These are phyloP conservation scores for Drosophila merina DNA, from an alignment of 2,888 invertebrate species.

Conservation along the genomic window DNA sequence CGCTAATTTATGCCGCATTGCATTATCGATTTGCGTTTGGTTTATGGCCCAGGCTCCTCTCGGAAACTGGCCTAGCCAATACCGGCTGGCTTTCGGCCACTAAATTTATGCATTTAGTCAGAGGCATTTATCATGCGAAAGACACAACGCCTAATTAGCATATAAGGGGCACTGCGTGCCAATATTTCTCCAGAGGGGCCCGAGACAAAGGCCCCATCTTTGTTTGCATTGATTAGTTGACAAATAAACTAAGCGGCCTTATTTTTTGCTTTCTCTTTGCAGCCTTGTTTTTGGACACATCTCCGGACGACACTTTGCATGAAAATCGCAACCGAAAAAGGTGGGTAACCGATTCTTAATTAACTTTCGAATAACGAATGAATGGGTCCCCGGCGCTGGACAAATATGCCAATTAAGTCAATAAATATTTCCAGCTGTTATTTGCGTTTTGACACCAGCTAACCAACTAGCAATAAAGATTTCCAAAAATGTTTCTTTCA, in stretches of 20 bases:
- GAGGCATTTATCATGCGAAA: slow-evolving; percentile 47
- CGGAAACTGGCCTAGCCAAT: slow-evolving; percentile 40
- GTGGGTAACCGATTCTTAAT: slow-evolving; percentile 54
- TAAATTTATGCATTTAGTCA: slow-evolving; percentile 47
- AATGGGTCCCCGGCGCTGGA: slow-evolving; percentile 32
- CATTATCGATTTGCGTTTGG: slow-evolving; percentile 37
- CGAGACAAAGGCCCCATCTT: slow-evolving; percentile 32
- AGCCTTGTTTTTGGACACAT: slow-evolving; percentile 31
- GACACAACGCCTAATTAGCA: slow-evolving; percentile 41
- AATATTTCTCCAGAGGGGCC: slow-evolving; percentile 26
- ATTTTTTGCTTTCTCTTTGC: slow-evolving; percentile 60
- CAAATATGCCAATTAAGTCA: slow-evolving; percentile 67
- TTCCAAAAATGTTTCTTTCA: slow-evolving; percentile 52
- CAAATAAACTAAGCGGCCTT: slow-evolving; percentile 43
- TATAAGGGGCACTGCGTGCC: slow-evolving; percentile 39
- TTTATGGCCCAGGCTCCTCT: slow-evolving; percentile 27
- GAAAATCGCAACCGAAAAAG: slow-evolving; percentile 68
- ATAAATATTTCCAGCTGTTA: slow-evolving; percentile 70
- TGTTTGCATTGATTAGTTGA: slow-evolving; percentile 39
- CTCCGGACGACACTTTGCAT: slow-evolving; percentile 55
- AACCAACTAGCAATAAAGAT: slow-evolving; percentile 60
- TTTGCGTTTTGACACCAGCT: slow-evolving; percentile 64
- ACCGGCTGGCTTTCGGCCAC: slow-evolving; percentile 29
- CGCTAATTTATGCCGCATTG: slow-evolving; percentile 47
- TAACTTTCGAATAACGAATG: slow-evolving; percentile 9